Evolutionary conservation across 2,113 vertebrate species (phyloP).

Genomic region (Heliornis fulica): DNA sequence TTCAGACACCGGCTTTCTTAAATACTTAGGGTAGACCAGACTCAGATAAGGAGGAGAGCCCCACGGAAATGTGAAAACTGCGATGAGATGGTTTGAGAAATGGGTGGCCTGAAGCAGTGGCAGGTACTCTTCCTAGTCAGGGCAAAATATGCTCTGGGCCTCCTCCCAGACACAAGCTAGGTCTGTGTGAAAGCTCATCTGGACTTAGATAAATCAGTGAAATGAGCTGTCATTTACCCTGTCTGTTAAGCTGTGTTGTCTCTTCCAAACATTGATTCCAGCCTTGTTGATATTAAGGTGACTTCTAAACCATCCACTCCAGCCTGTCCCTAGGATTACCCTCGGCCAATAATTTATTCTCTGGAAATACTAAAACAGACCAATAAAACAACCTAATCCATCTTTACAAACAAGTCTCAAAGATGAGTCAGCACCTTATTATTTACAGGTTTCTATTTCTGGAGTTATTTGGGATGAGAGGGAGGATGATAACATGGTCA

Average conservation of each 20-base stretch:
- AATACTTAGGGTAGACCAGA: background rate
- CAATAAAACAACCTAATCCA: background rate
- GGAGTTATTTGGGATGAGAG: background rate
- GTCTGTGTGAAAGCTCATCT: background rate
- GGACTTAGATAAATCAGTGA: background rate
- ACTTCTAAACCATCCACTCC: background rate
- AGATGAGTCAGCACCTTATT: slow-evolving; percentile 26
- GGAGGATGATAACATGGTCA: background rate
- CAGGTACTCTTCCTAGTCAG: background rate
- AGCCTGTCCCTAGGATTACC: background rate
- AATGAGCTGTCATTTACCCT: background rate
- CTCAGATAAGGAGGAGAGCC: background rate
- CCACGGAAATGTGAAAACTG: background rate
- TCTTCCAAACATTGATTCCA: background rate
- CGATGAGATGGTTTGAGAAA: background rate
- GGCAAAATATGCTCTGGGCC: background rate
- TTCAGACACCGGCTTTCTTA: background rate
- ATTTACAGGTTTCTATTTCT: slow-evolving; percentile 47
- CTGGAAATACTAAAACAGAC: background rate
- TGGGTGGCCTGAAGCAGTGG: background rate
- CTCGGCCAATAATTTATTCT: background rate
- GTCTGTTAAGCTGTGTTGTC: background rate
- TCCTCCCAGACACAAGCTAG: background rate
- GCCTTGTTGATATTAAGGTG: background rate
- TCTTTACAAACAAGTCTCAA: background rate